Evolutionary conservation across 2,797 vertebrate genomes (phyloP).

Genomic region (Lophotriccus pileatus): DNA sequence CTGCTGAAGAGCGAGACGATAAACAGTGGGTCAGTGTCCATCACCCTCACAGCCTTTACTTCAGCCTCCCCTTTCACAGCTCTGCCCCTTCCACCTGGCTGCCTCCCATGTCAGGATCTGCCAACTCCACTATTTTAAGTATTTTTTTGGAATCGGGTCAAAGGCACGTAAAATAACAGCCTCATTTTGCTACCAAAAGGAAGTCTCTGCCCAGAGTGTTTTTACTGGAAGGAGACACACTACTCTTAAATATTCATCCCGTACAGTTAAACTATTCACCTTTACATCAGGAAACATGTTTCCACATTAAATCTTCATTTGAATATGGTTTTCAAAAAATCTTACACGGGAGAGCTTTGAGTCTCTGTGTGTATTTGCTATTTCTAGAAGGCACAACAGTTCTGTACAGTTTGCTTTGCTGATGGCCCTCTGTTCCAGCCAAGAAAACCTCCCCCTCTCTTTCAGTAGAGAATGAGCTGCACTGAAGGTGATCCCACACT

Average conservation of each 20-base stretch:
- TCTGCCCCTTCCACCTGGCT: neutral
- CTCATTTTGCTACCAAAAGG: slow-evolving; percentile 18
- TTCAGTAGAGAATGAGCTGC: neutral
- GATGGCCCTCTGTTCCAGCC: neutral
- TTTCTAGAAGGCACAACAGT: neutral
- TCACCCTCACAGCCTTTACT: neutral
- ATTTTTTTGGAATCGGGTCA: neutral
- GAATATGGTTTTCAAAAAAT: neutral
- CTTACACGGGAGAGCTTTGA: neutral
- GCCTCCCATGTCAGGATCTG: neutral
- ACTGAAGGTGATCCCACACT: neutral
- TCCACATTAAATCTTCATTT: slow-evolving; percentile 42
- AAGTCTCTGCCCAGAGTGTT: slow-evolving; percentile 48
- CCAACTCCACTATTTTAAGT: neutral
- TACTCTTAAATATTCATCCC: slow-evolving; percentile 30
- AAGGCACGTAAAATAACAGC: neutral
- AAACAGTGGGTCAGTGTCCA: accelerated
- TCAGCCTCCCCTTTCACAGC: neutral
- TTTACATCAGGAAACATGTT: slow-evolving; percentile 46
- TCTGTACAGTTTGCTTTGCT: neutral
- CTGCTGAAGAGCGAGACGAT: neutral
- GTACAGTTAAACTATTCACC: slow-evolving; percentile 48
- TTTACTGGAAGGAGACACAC: slow-evolving; percentile 18
- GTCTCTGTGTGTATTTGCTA: neutral
- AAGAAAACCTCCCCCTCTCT: neutral